phyloP scores from a whole-genome alignment of 2,888 invertebrate species.

The Panzeria rudis region DNA sequence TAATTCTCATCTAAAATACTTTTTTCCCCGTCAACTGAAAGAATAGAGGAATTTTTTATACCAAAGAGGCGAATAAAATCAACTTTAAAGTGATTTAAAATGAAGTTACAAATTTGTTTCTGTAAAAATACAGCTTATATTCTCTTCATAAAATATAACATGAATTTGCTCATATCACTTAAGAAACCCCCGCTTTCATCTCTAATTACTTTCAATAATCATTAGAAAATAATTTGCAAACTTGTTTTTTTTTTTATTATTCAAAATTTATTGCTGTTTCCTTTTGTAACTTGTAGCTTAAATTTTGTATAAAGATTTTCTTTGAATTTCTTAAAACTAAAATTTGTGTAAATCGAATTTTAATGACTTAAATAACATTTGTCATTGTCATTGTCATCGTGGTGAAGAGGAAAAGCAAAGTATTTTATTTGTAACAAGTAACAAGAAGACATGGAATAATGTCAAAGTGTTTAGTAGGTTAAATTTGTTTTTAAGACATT shows the following conservation, averaged over 20 bases:
- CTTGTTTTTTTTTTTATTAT: neutral
- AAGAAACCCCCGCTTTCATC: no score
- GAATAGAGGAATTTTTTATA: no score
- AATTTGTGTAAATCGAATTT: slow-evolving; percentile 68
- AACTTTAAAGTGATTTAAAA: no score
- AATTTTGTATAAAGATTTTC: neutral
- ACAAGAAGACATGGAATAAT: slow-evolving; percentile 2
- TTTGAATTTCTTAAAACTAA: slow-evolving; percentile 1
- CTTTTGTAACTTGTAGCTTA: neutral
- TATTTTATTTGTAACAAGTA: slow-evolving; percentile 2
- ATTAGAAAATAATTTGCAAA: neutral
- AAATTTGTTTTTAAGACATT: slow-evolving; percentile 22
- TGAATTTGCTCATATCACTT: no score
- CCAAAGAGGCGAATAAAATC: no score
- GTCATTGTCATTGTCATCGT: slow-evolving; percentile 70
- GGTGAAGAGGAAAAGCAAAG: slow-evolving; percentile 21
- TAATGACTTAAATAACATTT: slow-evolving; percentile 70
- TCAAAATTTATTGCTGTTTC: slow-evolving; percentile 14
- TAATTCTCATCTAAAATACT: no score
- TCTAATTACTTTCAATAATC: slow-evolving; percentile 22
- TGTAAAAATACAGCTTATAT: no score
- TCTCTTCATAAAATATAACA: no score
- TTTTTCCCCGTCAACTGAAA: no score
- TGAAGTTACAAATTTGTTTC: no score
- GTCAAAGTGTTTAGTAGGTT: slow-evolving; percentile 25